Evolutionary conservation across 2,797 vertebrate genomes (phyloP).

Genomic region (Amazona finschi): DNA sequence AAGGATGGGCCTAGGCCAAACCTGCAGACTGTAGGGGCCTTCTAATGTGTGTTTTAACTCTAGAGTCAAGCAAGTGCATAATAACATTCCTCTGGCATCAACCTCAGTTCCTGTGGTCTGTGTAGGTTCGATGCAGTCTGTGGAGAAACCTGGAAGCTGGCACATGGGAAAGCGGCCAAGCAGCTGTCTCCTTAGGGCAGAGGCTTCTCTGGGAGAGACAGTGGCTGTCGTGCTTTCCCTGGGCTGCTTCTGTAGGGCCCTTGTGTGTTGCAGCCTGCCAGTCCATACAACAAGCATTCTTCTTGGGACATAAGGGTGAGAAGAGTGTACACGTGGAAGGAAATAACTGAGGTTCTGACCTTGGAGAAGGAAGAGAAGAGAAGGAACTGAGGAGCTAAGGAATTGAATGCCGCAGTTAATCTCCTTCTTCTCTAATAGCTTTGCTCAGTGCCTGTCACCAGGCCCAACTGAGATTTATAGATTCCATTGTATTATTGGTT

Average conservation of each 20-base stretch:
- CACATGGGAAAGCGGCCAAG: background rate
- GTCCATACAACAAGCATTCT: background rate
- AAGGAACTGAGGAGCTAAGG: background rate
- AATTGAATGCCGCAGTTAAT: slow-evolving; percentile 8
- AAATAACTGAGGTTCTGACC: background rate
- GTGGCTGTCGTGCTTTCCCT: background rate
- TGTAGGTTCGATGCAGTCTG: background rate
- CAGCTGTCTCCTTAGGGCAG: background rate
- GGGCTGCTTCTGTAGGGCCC: fast-evolving
- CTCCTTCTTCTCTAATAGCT: slow-evolving; percentile 44
- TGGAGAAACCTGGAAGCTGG: background rate
- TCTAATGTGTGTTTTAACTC: background rate
- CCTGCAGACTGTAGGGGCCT: background rate
- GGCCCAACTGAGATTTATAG: slow-evolving; percentile 47
- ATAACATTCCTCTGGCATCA: background rate
- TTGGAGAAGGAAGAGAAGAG: background rate
- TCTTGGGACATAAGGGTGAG: background rate
- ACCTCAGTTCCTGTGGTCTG: background rate
- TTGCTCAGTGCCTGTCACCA: slow-evolving; percentile 30
- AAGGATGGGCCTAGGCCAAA: background rate
- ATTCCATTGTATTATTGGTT: slow-evolving; percentile 45
- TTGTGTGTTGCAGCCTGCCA: background rate
- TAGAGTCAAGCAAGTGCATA: background rate
- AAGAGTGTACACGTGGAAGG: background rate
- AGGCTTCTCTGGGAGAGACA: background rate